Conservation (phyloP, 2,888 invertebrate genomes). For the Drosophila histrio region DNA sequence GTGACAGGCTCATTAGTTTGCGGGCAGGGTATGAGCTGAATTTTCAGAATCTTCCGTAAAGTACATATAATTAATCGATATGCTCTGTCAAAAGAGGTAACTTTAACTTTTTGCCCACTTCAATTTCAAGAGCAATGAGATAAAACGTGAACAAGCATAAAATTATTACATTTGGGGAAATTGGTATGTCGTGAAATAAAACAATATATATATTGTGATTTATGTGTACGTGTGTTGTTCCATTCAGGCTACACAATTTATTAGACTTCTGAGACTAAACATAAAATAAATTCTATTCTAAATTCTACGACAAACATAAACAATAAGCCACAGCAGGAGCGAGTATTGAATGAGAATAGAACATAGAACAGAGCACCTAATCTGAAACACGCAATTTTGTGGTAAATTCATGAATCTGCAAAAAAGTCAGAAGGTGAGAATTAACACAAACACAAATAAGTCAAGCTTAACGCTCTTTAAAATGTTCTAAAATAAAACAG, state of each 20-base stretch:
- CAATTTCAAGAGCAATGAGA: not conserved
- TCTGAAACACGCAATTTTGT: constrained; percentile 3
- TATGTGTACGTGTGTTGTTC: constrained; percentile 3
- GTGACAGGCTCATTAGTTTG: constrained; percentile 14
- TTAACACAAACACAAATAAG: too few species aligned
- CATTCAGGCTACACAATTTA: not conserved
- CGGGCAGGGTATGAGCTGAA: not conserved
- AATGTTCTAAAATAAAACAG: too few species aligned
- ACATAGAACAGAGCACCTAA: not conserved
- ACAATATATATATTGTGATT: constrained; percentile 24
- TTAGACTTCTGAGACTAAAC: not conserved
- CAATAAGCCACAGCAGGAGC: not conserved
- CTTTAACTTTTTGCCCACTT: not conserved
- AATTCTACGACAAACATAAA: constrained; percentile 7
- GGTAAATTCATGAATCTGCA: constrained; percentile 5
- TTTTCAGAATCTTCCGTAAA: not conserved
- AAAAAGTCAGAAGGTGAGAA: not conserved
- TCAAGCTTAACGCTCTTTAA: too few species aligned
- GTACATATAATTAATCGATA: not conserved
- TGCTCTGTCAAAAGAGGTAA: not conserved
- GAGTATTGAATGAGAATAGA: not conserved
- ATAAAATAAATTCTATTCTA: constrained; percentile 2
- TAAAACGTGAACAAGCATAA: not conserved
- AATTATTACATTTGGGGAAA: constrained; percentile 6
- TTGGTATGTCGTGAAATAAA: not conserved